Evolutionary conservation across 2,797 vertebrate species (phyloP).

Genomic region (Naso thynnoides): DNA sequence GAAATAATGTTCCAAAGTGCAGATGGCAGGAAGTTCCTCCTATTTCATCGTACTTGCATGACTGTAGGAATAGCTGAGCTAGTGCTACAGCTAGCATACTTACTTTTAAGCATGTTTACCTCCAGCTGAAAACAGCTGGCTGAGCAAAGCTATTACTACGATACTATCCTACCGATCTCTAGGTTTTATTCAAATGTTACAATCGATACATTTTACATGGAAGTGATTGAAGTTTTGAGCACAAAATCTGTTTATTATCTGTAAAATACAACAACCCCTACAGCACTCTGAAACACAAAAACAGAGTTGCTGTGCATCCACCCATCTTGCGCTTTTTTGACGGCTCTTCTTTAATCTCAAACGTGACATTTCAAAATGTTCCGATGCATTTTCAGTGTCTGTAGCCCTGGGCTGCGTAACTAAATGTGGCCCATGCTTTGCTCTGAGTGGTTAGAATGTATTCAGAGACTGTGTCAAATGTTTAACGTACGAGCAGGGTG

Average conservation of each 20-base stretch:
- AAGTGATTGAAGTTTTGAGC: too few relatives aligned
- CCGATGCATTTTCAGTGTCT: conserved; percentile 21
- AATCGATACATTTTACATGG: too few relatives aligned
- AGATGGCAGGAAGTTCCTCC: too few relatives aligned
- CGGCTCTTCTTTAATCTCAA: conserved; percentile 16
- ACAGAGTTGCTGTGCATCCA: not conserved
- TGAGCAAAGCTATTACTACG: too few relatives aligned
- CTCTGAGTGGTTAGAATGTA: conserved; percentile 10
- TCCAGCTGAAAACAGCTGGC: too few relatives aligned
- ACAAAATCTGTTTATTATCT: not conserved
- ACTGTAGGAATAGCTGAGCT: too few relatives aligned
- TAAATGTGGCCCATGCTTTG: conserved; percentile 39
- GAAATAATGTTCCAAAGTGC: too few relatives aligned
- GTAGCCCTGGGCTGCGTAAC: conserved; percentile 2
- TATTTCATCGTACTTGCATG: too few relatives aligned
- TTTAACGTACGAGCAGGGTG: conserved; percentile 38
- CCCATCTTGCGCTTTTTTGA: not conserved
- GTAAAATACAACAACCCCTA: not conserved
- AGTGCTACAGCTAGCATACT: too few relatives aligned
- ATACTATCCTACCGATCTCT: too few relatives aligned
- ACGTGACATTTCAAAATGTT: conserved; percentile 41
- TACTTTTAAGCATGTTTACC: too few relatives aligned
- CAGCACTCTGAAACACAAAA: not conserved
- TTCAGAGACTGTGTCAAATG: conserved; percentile 45
- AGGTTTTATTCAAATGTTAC: too few relatives aligned